Conservation (phyloP, 2,113 vertebrate species). For the Sylvia atricapilla region DNA sequence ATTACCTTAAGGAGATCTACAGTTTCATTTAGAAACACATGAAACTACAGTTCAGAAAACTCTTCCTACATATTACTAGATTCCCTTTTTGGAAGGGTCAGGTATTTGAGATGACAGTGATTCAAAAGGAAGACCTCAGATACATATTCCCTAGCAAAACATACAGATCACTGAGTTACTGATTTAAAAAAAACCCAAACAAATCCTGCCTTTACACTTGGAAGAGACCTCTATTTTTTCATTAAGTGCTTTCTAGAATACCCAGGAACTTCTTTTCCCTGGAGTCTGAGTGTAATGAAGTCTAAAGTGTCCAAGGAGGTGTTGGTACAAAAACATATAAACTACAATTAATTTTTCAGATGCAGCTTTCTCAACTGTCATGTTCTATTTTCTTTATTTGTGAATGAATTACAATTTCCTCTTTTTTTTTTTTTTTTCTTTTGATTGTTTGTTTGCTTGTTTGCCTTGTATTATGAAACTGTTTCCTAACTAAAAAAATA, state of each 20-base stretch:
- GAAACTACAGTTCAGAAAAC: background rate
- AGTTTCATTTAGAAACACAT: background rate
- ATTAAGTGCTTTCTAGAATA: background rate
- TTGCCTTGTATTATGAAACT: background rate
- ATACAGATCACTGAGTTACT: background rate
- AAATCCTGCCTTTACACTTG: background rate
- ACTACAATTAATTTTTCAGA: background rate
- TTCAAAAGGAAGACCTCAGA: background rate
- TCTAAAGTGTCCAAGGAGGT: background rate
- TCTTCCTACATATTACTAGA: background rate
- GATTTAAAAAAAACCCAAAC: background rate
- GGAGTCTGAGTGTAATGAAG: background rate
- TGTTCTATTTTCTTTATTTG: background rate
- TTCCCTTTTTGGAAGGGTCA: background rate
- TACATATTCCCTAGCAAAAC: background rate
- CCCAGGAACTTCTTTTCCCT: background rate
- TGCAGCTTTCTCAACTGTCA: background rate
- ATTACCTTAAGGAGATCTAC: background rate
- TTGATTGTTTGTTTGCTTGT: too few relatives aligned
- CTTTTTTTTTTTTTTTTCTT: too few relatives aligned
- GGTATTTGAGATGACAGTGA: background rate
- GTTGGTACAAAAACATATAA: background rate
- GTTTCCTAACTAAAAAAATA: background rate
- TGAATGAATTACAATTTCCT: background rate
- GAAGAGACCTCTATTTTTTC: background rate